A percentile compares a stretch with the other conserved stretches of the same genome.
Conservation (phyloP, 2,113 vertebrate species). For the Mirounga angustirostris region DNA sequence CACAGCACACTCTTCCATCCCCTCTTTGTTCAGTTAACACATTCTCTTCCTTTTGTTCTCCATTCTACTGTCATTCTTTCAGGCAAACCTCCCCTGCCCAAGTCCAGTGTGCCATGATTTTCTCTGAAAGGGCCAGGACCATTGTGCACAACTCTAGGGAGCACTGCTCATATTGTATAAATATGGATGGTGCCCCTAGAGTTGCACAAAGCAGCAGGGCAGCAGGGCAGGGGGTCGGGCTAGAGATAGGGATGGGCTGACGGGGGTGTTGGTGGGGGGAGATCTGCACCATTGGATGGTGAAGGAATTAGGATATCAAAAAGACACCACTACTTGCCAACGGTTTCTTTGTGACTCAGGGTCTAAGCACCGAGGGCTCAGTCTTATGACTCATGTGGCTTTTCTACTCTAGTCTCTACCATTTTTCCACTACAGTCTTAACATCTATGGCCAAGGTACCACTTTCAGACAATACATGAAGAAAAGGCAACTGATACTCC, state of each 20-base stretch:
- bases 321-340: background rate
- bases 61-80: background rate
- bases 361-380: background rate
- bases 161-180: accelerated
- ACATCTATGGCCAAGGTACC: background rate
- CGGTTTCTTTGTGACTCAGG: background rate
- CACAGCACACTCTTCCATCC: background rate
- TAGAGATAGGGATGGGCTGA: background rate
- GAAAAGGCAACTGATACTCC: background rate
- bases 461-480: background rate
- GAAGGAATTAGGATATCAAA: background rate
- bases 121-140: background rate
- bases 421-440: background rate
- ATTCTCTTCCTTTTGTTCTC: background rate
- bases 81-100: background rate
- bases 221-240: background rate
- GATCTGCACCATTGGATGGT: background rate
- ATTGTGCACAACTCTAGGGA: background rate
- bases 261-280: too few species aligned
- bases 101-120: background rate
- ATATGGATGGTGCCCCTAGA: background rate
- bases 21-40: background rate
- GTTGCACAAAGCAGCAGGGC: background rate
- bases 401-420: background rate
- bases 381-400: background rate